A percentile compares a stretch with the other conserved stretches of the same genome.
phyloP scores from a whole-genome alignment of 2,113 vertebrate species.

The Ursus arctos region DNA sequence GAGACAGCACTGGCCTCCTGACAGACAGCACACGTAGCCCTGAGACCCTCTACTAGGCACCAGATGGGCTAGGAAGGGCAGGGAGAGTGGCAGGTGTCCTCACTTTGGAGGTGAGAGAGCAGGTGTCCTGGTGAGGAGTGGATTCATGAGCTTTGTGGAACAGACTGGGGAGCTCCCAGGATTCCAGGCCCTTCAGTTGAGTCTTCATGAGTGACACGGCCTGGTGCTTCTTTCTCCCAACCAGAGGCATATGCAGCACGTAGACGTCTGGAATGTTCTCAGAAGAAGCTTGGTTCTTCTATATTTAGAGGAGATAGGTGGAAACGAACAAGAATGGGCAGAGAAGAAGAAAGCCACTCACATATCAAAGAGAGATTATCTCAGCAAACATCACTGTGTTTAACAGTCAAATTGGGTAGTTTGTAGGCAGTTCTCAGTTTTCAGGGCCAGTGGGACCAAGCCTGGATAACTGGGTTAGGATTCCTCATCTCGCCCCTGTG shows the following conservation, averaged over 20 bases:
- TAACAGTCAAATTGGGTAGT: not conserved
- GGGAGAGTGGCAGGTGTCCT: not conserved
- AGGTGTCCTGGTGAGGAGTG: not conserved
- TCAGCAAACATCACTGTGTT: not conserved
- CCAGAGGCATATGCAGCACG: not conserved
- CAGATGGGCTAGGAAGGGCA: not conserved
- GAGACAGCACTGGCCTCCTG: not conserved
- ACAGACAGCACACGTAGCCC: not conserved
- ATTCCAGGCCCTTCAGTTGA: not conserved
- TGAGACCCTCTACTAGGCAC: not conserved
- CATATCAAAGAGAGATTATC: not conserved
- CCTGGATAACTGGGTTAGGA: not conserved
- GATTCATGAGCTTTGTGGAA: not conserved
- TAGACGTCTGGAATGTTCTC: not conserved
- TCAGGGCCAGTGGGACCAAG: not conserved
- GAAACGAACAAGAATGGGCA: not conserved
- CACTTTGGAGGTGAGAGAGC: not conserved
- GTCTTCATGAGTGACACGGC: not conserved
- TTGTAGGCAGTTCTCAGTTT: not conserved
- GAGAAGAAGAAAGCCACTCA: conserved; percentile 11
- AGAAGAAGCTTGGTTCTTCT: not conserved
- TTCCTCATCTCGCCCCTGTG: not conserved
- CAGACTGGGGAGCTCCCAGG: not conserved
- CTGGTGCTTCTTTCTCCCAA: not conserved
- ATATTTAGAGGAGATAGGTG: not conserved